Base-by-base conservation (phyloP, 2,888 invertebrate genomes). In the Heliconius charithonia region DNA sequence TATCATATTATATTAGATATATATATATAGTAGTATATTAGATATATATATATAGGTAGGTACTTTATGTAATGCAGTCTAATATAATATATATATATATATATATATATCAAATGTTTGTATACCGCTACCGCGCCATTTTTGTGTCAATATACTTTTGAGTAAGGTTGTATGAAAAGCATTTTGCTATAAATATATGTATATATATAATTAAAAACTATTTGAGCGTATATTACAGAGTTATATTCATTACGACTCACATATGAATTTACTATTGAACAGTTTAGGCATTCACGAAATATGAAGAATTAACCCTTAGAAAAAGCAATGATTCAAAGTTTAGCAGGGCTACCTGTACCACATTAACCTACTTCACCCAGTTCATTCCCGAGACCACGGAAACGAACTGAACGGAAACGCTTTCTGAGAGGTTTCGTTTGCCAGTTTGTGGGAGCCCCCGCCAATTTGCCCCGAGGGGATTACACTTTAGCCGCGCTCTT, bases 391-490 rank as follows among this genome's bases (percentile, higher is more conserved):
- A 69, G 78, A 80, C 76, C 72, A 56, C 80, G 81, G 83, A 83
- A 83, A 83, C 80, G 83, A 83, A 81, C 79, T 76, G 78, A 83
- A 80, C 83, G 83, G 83, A 83, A 83, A 82, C 83, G 81, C 82
- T 81, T 81, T 83, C 81, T 79, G 80, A 78, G 80, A 80, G 80
- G 70, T 83, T 82, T 80, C 77, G 80, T 81, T 81, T 80, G 81
- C 76, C 79, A 78, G 76, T 76, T 74, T 75, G 77, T 77, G 72
- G 73, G 41, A 27, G 69, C 41, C 37, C 65, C 74, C 45, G 56
- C 45, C 73, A 78, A 79, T 77, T 81, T 76, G 73, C 77, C 77
- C 77, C 66, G 66, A 65, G 77, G 77, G 71, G 71, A 77, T 45
- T 77, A 71, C 63, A 65, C 71, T 77, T 77, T 51, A 25, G 51